phyloP scores from a whole-genome alignment of 2,888 invertebrate species.

The Oscheius sp. region DNA sequence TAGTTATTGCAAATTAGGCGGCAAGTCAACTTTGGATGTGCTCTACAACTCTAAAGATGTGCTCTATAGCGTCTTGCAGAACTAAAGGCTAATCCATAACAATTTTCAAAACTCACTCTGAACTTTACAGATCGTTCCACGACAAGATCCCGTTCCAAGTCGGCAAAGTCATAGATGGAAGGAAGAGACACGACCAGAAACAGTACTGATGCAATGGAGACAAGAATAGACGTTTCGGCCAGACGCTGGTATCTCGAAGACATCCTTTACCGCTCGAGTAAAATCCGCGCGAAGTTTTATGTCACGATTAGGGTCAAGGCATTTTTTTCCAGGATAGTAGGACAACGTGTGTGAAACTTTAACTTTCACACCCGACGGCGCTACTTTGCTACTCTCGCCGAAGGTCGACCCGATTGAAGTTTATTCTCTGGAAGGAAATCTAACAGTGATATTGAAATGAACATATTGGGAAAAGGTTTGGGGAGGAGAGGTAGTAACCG shows the following conservation, averaged over 20 bases:
- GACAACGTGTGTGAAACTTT: neutral
- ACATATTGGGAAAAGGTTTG: neutral
- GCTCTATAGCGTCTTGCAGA: too few relatives aligned
- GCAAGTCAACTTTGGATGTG: too few relatives aligned
- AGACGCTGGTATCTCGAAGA: slow-evolving; percentile 35
- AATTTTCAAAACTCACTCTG: slow-evolving; percentile 33
- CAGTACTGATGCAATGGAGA: slow-evolving; percentile 36
- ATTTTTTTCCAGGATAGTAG: slow-evolving; percentile 10
- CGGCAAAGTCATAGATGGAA: slow-evolving; percentile 30
- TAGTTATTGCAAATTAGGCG: too few relatives aligned
- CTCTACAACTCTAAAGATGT: too few relatives aligned
- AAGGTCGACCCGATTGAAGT: slow-evolving; percentile 1
- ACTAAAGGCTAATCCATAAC: too few relatives aligned
- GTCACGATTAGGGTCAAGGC: slow-evolving; percentile 29
- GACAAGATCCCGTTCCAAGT: slow-evolving; percentile 23
- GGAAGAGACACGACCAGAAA: slow-evolving; percentile 42
- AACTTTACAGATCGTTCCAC: slow-evolving; percentile 35
- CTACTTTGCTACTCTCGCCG: too few relatives aligned
- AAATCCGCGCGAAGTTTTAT: neutral
- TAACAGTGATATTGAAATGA: neutral
- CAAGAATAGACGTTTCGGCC: slow-evolving; percentile 37
- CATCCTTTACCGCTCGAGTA: neutral
- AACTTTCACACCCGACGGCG: neutral
- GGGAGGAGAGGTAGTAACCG: slow-evolving; percentile 34
- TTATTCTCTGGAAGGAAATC: neutral